A percentile compares a stretch with the other conserved stretches of the same genome.
These are phyloP conservation scores for Hirtodrosophila trivittata DNA, from an alignment of 2,888 invertebrate species.

Conservation along the genomic window DNA sequence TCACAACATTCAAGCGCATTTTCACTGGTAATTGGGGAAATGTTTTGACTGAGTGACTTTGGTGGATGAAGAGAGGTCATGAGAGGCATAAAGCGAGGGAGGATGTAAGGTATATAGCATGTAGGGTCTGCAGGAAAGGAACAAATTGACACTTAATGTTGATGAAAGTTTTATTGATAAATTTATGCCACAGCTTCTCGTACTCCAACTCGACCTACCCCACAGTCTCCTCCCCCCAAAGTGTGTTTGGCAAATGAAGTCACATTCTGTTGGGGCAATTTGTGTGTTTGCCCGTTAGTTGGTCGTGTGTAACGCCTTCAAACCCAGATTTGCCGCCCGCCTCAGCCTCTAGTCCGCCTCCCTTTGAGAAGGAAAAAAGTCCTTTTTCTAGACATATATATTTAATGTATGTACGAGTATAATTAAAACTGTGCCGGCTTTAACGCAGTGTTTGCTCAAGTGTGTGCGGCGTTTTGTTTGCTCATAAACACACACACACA, in stretches of 20 bases:
- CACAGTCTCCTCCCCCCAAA: not conserved
- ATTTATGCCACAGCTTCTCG: slow-evolving; percentile 18
- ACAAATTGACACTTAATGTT: slow-evolving; percentile 46
- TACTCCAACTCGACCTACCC: slow-evolving; percentile 1
- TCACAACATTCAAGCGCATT: slow-evolving; percentile 37
- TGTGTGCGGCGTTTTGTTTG: slow-evolving; percentile 55
- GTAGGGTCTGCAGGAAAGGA: no score
- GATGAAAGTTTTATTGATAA: slow-evolving; percentile 69
- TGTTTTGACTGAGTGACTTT: slow-evolving; percentile 52
- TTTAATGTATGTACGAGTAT: slow-evolving; percentile 35
- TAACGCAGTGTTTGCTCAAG: slow-evolving; percentile 65
- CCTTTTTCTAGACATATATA: not conserved
- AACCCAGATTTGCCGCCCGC: not conserved
- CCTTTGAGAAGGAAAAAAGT: not conserved
- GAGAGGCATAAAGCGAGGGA: no score
- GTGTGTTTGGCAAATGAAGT: slow-evolving; percentile 57
- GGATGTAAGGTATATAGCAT: no score
- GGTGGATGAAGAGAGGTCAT: not conserved
- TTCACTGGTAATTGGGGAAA: slow-evolving; percentile 66
- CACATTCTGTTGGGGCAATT: slow-evolving; percentile 50
- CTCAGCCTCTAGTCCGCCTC: no score
- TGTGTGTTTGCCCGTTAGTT: slow-evolving; percentile 29
- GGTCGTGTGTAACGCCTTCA: slow-evolving; percentile 7
- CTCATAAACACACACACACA: slow-evolving; percentile 31
- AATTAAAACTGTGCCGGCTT: slow-evolving; percentile 67